Conservation (phyloP, 2,888 invertebrate genomes). For the Penaeus monodon region DNA sequence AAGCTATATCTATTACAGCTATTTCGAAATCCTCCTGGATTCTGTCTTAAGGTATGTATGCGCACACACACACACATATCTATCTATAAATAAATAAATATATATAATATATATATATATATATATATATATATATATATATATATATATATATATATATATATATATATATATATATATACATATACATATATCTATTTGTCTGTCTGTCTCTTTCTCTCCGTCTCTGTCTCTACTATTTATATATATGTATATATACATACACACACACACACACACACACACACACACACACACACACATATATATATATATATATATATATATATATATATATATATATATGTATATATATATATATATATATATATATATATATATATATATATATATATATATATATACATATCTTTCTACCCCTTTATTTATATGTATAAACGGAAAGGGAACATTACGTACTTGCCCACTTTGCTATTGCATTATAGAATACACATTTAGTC, state of each 20-base stretch:
- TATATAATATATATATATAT: constrained; percentile 15
- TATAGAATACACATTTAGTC: no score
- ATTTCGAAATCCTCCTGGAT: no score
- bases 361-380: constrained; percentile 19
- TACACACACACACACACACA: background rate
- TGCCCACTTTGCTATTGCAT: no score
- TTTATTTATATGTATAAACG: background rate
- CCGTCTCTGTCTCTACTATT: background rate
- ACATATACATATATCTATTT: constrained; percentile 11
- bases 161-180: constrained; percentile 7
- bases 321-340: background rate
- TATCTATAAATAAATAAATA: constrained; percentile 13
- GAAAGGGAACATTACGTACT: no score
- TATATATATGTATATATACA: constrained; percentile 18
- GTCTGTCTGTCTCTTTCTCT: background rate
- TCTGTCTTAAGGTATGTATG: no score
- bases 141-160: constrained; percentile 19
- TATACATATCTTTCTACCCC: background rate
- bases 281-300: background rate
- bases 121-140: constrained; percentile 9
- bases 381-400: constrained; percentile 25
- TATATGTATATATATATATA: constrained; percentile 18
- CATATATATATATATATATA: background rate
- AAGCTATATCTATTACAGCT: constrained; percentile 12
- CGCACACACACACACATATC: background rate